A percentile compares a stretch with the other conserved stretches of the same genome.
Conservation (phyloP, 2,888 invertebrate genomes). For the Lingula anatina region DNA sequence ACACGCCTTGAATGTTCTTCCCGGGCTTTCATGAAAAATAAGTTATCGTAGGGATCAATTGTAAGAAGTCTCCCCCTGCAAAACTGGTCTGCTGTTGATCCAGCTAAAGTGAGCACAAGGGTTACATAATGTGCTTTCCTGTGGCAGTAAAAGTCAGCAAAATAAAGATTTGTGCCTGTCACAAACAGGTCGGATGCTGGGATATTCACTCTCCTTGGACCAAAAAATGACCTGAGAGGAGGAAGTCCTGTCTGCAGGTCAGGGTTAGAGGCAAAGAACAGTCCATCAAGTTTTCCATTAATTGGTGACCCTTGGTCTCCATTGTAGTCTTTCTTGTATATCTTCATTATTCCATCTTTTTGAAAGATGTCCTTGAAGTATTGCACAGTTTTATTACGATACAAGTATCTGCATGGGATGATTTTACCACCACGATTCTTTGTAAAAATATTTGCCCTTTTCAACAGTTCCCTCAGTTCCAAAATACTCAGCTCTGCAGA, state of each 20-base stretch:
- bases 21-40: no score
- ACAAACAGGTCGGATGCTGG: no score
- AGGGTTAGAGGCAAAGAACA: conserved; percentile 43
- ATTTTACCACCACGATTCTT: conserved; percentile 1
- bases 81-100: conserved; percentile 11
- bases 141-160: conserved; percentile 51
- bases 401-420: no score
- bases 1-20: no score
- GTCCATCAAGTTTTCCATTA: no score
- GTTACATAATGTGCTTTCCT: conserved; percentile 34
- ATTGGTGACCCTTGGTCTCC: no score
- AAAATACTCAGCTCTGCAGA: conserved; percentile 5
- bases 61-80: conserved; percentile 9
- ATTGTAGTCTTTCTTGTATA: conserved; percentile 35
- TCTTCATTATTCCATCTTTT: conserved; percentile 25
- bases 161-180: no score
- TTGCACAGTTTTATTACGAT: conserved; percentile 8
- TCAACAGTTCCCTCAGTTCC: conserved; percentile 4
- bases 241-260: no score
- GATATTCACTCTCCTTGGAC: no score
- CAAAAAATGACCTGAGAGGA: no score
- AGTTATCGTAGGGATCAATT: no score
- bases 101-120: no score
- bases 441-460: conserved; percentile 2
- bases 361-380: conserved; percentile 10